phyloP scores from a whole-genome alignment of 2,888 invertebrate species.

The Tiphia femorata region DNA sequence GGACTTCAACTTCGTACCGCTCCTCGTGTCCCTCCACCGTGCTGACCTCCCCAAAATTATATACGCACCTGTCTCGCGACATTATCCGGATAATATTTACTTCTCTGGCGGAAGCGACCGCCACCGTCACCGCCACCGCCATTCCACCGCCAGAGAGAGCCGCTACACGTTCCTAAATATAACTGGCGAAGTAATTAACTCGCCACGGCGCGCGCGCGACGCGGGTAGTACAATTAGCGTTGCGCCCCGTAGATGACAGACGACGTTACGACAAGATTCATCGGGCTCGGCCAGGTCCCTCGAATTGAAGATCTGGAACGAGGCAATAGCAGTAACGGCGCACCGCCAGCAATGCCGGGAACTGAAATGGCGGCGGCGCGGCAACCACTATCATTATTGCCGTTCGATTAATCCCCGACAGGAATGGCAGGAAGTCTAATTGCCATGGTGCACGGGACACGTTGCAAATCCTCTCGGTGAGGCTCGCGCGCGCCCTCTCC shows the following conservation, averaged over 20 bases:
- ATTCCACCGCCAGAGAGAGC: no score
- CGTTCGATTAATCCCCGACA: conserved; percentile 33
- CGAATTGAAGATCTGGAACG: conserved; percentile 30
- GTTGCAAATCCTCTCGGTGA: conserved; percentile 10
- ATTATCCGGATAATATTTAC: no score
- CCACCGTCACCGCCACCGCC: no score
- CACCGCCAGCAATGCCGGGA: no score
- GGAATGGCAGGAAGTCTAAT: conserved; percentile 20
- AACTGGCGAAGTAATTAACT: conserved; percentile 15
- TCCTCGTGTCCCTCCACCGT: no score
- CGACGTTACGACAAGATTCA: conserved; percentile 32
- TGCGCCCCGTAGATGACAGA: conserved; percentile 29
- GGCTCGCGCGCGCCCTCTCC: background rate
- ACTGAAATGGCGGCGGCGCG: no score
- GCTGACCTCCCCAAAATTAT: no score
- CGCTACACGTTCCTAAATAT: background rate
- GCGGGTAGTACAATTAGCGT: conserved; percentile 1
- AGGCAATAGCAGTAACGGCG: no score
- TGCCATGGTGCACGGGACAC: conserved; percentile 15
- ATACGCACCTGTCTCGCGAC: no score
- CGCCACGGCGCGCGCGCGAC: conserved; percentile 4
- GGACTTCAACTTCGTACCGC: no score
- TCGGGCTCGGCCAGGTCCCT: conserved; percentile 20
- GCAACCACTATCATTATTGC: conserved; percentile 35
- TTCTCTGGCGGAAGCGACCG: no score